phyloP scores from a whole-genome alignment of 2,113 vertebrate genomes.

The Leiothrix lutea region DNA sequence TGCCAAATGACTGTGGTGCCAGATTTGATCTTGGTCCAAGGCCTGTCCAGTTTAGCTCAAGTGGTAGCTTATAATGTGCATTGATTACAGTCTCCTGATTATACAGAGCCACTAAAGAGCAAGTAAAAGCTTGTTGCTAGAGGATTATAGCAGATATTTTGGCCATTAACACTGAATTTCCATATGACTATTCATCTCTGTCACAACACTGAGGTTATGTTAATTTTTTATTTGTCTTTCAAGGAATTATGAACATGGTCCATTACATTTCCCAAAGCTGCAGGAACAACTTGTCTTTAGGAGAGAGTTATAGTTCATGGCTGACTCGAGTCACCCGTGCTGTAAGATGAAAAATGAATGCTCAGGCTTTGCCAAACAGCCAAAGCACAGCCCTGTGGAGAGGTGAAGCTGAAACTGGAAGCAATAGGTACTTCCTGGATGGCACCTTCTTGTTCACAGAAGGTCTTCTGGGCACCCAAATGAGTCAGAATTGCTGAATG shows the following conservation, averaged over 20 bases:
- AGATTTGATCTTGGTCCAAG: constrained; percentile 21
- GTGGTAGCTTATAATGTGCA: neutral
- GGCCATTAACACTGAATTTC: constrained; percentile 54
- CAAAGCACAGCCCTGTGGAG: neutral
- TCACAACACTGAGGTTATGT: constrained; percentile 42
- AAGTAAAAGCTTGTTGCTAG: constrained; percentile 25
- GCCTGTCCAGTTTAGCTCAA: neutral
- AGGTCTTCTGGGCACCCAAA: neutral
- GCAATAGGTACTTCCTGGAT: neutral
- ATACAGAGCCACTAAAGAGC: neutral
- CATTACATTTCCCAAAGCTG: constrained; percentile 58
- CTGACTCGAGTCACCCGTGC: neutral
- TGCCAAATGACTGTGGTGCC: neutral
- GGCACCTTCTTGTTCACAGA: neutral
- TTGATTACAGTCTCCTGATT: constrained; percentile 12
- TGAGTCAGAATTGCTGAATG: neutral
- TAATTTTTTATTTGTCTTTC: constrained; percentile 66
- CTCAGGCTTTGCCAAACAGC: neutral
- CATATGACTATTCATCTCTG: constrained; percentile 41
- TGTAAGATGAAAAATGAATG: constrained; percentile 25
- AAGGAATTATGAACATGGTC: constrained; percentile 51
- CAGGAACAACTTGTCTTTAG: constrained; percentile 47
- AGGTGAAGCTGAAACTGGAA: neutral
- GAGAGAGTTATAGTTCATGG: constrained; percentile 36
- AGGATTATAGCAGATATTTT: constrained; percentile 25